Percentiles rank a stretch among this genome's conserved stretches.
Conservation (phyloP, 92 coral and sea anemone genomes). For the Phenganax subtilis region DNA sequence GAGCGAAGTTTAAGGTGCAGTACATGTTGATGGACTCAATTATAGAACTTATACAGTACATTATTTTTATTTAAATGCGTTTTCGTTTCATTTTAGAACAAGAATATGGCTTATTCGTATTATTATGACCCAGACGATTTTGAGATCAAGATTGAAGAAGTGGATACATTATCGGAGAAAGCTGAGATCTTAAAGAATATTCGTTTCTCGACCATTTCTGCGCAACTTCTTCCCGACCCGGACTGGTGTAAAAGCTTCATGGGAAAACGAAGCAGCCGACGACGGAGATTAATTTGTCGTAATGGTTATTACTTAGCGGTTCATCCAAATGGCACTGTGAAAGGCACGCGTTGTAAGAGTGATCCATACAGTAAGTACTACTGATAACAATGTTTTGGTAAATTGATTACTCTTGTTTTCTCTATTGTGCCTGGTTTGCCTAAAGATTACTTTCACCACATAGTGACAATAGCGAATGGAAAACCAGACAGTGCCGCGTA, state of each 20-base stretch:
- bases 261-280: constrained; percentile 67
- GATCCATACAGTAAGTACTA: constrained; percentile 61
- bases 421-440: constrained; percentile 10
- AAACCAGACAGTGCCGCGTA: not conserved
- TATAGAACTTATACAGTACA: not conserved
- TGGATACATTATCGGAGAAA: constrained; percentile 41
- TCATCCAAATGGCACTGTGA: constrained; percentile 68
- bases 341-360: constrained; percentile 59
- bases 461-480: not conserved
- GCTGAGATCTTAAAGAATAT: constrained; percentile 37
- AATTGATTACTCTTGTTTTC: not conserved
- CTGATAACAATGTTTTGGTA: constrained; percentile 13
- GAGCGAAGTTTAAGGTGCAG: too few relatives aligned
- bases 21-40: too few relatives aligned
- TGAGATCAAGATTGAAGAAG: constrained; percentile 44
- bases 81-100: not conserved
- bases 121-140: constrained; percentile 43
- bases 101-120: constrained; percentile 36
- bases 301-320: constrained; percentile 66
- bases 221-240: constrained; percentile 39
- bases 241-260: constrained; percentile 46
- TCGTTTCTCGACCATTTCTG: constrained; percentile 39
- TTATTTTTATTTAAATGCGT: constrained; percentile 1
- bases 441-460: not conserved
- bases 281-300: constrained; percentile 57